Evolutionary conservation across 2,888 invertebrate genomes (phyloP).

Genomic region (Eucriotettix oculatus): DNA sequence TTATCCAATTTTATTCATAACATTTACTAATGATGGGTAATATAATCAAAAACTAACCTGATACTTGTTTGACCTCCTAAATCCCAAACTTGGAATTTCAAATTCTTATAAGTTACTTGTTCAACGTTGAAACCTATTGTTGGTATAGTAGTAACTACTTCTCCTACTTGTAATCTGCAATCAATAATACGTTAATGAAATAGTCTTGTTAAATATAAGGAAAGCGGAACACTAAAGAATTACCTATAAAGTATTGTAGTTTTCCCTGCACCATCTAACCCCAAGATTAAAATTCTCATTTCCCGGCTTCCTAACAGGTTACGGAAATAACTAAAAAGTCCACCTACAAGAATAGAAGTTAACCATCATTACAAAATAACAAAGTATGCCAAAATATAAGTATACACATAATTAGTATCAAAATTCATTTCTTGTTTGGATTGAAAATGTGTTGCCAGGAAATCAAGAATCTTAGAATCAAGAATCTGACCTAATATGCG

Average conservation of each 20-base stretch:
- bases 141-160: conserved; percentile 95
- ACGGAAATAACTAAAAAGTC: conserved; percentile 90
- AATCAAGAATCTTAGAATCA: no score
- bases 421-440: no score
- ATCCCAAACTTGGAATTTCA: conserved; percentile 99
- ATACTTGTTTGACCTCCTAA: conserved; percentile 98
- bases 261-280: conserved; percentile 97
- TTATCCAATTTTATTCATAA: background rate
- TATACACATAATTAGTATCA: no score
- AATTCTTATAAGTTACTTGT: conserved; percentile 96
- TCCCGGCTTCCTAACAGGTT: conserved; percentile 90
- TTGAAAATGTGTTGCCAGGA: no score
- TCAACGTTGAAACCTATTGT: conserved; percentile 99
- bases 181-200: no score
- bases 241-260: conserved; percentile 91
- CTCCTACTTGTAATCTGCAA: conserved; percentile 78
- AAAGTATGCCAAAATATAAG: no score
- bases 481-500: no score
- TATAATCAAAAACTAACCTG: conserved; percentile 39
- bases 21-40: background rate
- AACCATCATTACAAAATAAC: no score
- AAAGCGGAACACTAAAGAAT: background rate
- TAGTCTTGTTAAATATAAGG: no score
- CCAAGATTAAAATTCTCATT: conserved; percentile 94
- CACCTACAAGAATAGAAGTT: conserved; percentile 43